A percentile compares a stretch with the other conserved stretches of the same genome.
Evolutionary conservation across 2,888 invertebrate species (phyloP).

Genomic region (Xylophagus ater): DNA sequence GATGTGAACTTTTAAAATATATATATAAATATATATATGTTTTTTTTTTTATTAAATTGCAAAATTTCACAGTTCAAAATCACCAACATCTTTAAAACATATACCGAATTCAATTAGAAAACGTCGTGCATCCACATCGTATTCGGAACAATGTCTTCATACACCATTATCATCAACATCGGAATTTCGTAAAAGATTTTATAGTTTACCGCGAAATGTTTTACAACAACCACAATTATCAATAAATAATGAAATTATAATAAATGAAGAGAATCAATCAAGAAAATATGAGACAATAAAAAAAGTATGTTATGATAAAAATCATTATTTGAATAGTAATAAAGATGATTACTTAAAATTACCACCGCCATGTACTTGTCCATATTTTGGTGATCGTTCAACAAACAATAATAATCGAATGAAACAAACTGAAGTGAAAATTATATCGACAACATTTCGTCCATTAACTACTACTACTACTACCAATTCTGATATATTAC

Average conservation of each 20-base stretch:
- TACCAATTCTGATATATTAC: background rate
- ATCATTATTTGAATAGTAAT: constrained; percentile 29
- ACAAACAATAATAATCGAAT: constrained; percentile 39
- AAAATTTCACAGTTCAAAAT: constrained; percentile 27
- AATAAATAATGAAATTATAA: constrained; percentile 19
- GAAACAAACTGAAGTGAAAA: constrained; percentile 43
- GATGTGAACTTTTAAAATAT: too few relatives aligned
- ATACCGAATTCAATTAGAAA: constrained; percentile 24
- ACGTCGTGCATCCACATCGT: constrained; percentile 30
- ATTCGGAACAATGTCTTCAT: constrained; percentile 14
- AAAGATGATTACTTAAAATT: constrained; percentile 42
- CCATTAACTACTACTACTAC: too few relatives aligned
- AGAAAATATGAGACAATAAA: background rate
- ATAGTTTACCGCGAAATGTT: constrained; percentile 33
- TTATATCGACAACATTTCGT: constrained; percentile 34
- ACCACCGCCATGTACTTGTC: constrained; percentile 70
- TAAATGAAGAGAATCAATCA: constrained; percentile 4
- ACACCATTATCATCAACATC: constrained; percentile 22
- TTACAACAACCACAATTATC: constrained; percentile 20
- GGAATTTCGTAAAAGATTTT: constrained; percentile 26
- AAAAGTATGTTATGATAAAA: constrained; percentile 35
- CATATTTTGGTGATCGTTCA: constrained; percentile 64
- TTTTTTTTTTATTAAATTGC: too few relatives aligned
- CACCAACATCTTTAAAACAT: constrained; percentile 23
- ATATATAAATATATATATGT: too few relatives aligned